A percentile compares a stretch with the other conserved stretches of the same genome.
Evolutionary conservation across 2,888 invertebrate genomes (phyloP).

Genomic region (Phortica okadai): DNA sequence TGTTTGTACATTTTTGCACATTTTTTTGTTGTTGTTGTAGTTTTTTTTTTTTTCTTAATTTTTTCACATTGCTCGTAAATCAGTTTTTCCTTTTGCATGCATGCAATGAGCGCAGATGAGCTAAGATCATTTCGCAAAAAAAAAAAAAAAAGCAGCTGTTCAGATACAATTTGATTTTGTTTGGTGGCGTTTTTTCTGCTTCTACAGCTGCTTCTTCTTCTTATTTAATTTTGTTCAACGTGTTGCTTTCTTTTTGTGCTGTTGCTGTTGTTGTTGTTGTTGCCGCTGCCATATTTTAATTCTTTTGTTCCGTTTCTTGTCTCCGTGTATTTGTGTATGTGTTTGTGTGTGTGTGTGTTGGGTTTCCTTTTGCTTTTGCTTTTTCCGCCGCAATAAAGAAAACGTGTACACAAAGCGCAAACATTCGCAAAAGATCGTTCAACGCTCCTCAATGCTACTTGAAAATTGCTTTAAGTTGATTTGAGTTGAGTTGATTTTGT

Average conservation of each 20-base stretch:
- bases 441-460: not conserved
- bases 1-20: not conserved
- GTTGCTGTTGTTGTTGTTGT: too few species aligned
- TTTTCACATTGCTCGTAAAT: not conserved
- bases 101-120: not conserved
- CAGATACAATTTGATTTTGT: not conserved
- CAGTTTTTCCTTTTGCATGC: constrained; percentile 18
- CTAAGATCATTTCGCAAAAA: not conserved
- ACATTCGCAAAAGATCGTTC: not conserved
- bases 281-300: not conserved
- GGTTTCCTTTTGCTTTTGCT: not conserved
- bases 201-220: not conserved
- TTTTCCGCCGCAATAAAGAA: not conserved
- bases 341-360: not conserved
- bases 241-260: too few species aligned
- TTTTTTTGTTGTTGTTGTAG: not conserved
- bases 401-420: not conserved
- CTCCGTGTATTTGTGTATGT: not conserved
- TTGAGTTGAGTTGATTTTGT: not conserved
- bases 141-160: not conserved
- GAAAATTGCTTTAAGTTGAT: not conserved
- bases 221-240: not conserved
- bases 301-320: not conserved
- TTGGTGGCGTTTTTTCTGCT: not conserved
- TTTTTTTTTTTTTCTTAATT: not conserved